Evolutionary conservation across 2,797 vertebrate genomes (phyloP).

Genomic region (Liparis tanakae): DNA sequence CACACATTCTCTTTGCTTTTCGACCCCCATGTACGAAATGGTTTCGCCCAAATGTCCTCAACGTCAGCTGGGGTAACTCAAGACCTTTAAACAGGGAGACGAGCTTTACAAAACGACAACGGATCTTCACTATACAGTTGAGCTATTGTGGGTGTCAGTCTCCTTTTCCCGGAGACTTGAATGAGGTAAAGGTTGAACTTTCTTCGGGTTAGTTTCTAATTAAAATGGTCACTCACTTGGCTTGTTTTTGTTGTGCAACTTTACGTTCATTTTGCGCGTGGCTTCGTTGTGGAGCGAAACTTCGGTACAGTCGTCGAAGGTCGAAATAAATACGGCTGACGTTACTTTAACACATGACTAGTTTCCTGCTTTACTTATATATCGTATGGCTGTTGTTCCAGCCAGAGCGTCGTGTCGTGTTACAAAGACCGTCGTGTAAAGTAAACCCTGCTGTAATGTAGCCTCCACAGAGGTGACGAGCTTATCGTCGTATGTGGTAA

Average conservation of each 20-base stretch:
- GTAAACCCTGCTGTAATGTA: neutral
- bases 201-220: neutral
- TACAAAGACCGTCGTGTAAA: slow-evolving; percentile 3
- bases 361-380: too few relatives aligned
- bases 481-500: neutral
- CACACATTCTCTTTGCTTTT: fast-evolving
- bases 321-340: too few relatives aligned
- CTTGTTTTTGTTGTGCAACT: slow-evolving; percentile 1
- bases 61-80: slow-evolving; percentile 28
- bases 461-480: neutral
- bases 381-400: too few relatives aligned
- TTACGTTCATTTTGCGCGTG: neutral
- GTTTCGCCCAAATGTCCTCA: slow-evolving; percentile 50
- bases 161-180: slow-evolving; percentile 59
- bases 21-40: slow-evolving; percentile 35
- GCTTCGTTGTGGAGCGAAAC: slow-evolving; percentile 44
- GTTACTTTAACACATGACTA: too few relatives aligned
- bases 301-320: too few relatives aligned
- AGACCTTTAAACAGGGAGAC: slow-evolving; percentile 49
- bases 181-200: slow-evolving; percentile 67
- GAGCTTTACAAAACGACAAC: slow-evolving; percentile 5
- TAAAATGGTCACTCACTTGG: neutral
- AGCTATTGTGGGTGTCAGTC: slow-evolving; percentile 41
- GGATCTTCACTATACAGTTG: neutral
- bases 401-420: too few relatives aligned